Conservation (phyloP, 1,140 invertebrate genomes). For the Drosophila pandora region DNA sequence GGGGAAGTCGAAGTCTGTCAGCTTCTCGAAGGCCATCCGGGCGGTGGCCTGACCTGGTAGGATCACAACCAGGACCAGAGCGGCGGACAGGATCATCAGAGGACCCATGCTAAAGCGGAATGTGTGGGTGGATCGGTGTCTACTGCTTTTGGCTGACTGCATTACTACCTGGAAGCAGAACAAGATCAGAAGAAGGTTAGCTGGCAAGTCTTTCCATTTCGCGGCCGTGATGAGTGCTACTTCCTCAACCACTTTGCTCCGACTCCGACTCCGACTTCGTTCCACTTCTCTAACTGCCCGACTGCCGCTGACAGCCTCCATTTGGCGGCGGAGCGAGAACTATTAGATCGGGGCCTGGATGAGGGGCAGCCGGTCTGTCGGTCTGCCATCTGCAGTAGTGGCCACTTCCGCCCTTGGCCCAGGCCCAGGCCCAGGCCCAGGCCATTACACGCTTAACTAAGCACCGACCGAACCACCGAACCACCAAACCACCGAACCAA, state of each 20-base stretch:
- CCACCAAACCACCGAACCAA: conserved; percentile 63
- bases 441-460: conserved; percentile 77
- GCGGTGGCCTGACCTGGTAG: conserved; percentile 80
- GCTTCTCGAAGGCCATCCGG: conserved; percentile 95
- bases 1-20: conserved; percentile 95
- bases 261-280: conserved; percentile 12
- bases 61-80: conserved; percentile 37
- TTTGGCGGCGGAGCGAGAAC: conserved; percentile 2
- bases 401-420: conserved; percentile 54
- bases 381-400: conserved; percentile 15
- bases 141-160: conserved; percentile 42
- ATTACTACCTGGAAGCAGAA: conserved; percentile 16
- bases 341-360: not conserved
- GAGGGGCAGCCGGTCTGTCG: not conserved
- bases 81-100: conserved; percentile 28
- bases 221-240: conserved; percentile 2
- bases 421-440: conserved; percentile 27
- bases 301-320: conserved; percentile 41
- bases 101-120: conserved; percentile 14
- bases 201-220: conserved; percentile 1
- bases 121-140: conserved; percentile 20
- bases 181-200: not conserved
- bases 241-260: conserved; percentile 12
- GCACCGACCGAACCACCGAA: conserved; percentile 55
- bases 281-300: conserved; percentile 26